Percentiles rank a stretch among this genome's conserved stretches.
Conservation (phyloP, 2,888 invertebrate species). For the Drosophila stalkeri region DNA sequence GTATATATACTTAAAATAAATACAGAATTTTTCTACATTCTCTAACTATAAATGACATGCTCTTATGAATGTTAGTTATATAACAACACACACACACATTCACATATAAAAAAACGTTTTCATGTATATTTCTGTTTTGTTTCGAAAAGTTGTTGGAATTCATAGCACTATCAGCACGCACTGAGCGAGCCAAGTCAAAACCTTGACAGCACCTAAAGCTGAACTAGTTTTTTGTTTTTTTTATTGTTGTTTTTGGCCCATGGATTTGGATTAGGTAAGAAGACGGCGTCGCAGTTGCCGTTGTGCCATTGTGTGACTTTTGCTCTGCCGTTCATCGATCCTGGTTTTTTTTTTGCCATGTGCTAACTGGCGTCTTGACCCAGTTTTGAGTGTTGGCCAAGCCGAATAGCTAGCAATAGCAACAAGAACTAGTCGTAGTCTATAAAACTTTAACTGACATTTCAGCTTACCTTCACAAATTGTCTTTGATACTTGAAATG, state of each 20-base stretch:
- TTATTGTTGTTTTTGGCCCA: slow-evolving; percentile 31
- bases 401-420: slow-evolving; percentile 11
- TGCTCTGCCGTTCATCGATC: slow-evolving; percentile 63
- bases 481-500: slow-evolving; percentile 9
- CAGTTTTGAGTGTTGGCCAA: slow-evolving; percentile 54
- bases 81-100: slow-evolving; percentile 39
- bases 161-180: slow-evolving; percentile 36
- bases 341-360: slow-evolving; percentile 21
- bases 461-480: background rate
- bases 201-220: slow-evolving; percentile 64
- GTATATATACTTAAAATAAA: slow-evolving; percentile 22
- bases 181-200: slow-evolving; percentile 33
- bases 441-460: slow-evolving; percentile 5
- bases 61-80: slow-evolving; percentile 57
- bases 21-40: slow-evolving; percentile 22
- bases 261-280: slow-evolving; percentile 65
- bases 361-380: slow-evolving; percentile 63
- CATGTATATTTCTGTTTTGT: background rate
- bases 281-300: slow-evolving; percentile 25
- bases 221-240: slow-evolving; percentile 27
- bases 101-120: slow-evolving; percentile 48
- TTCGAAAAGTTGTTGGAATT: slow-evolving; percentile 12
- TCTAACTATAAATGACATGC: slow-evolving; percentile 45
- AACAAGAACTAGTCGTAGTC: background rate
- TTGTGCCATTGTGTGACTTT: slow-evolving; percentile 49